Evolutionary conservation across 2,797 vertebrate species (phyloP).

Genomic region (Cynopterus sphinx): DNA sequence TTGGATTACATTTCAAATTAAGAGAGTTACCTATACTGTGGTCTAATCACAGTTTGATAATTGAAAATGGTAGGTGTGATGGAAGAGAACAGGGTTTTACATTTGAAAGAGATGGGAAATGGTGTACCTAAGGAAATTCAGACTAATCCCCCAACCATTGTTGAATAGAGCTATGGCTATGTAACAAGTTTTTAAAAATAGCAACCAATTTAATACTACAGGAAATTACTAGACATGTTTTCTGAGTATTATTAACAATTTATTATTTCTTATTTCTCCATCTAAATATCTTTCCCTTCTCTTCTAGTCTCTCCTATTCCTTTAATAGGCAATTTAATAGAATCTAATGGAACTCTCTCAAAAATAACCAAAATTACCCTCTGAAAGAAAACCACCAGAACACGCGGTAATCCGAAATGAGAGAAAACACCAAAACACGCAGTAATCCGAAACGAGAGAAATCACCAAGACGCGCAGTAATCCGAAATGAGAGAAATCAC

Average conservation of each 20-base stretch:
- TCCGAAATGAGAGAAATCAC: too few species aligned
- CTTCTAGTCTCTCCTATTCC: neutral
- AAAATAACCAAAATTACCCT: neutral
- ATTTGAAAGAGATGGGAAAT: neutral
- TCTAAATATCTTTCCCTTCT: neutral
- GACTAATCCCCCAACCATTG: neutral
- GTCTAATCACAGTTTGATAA: slow-evolving; percentile 4
- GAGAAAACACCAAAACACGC: too few species aligned
- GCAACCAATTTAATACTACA: neutral
- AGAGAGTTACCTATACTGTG: neutral
- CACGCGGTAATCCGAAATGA: too few species aligned
- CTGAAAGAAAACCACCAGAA: too few species aligned
- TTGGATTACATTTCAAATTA: slow-evolving; percentile 17
- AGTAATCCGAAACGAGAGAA: too few species aligned
- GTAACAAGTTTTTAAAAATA: neutral
- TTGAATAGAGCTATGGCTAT: neutral
- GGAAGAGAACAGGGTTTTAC: neutral
- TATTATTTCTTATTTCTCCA: neutral
- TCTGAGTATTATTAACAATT: neutral
- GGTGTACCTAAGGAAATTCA: neutral
- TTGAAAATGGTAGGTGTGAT: neutral
- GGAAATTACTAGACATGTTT: slow-evolving; percentile 28
- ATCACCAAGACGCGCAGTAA: too few species aligned
- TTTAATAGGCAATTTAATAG: slow-evolving; percentile 4
- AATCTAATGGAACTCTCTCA: neutral